A percentile compares a stretch with the other conserved stretches of the same genome.
Conservation (phyloP, 1,140 invertebrate genomes). For the Mesaphorura yosii region DNA sequence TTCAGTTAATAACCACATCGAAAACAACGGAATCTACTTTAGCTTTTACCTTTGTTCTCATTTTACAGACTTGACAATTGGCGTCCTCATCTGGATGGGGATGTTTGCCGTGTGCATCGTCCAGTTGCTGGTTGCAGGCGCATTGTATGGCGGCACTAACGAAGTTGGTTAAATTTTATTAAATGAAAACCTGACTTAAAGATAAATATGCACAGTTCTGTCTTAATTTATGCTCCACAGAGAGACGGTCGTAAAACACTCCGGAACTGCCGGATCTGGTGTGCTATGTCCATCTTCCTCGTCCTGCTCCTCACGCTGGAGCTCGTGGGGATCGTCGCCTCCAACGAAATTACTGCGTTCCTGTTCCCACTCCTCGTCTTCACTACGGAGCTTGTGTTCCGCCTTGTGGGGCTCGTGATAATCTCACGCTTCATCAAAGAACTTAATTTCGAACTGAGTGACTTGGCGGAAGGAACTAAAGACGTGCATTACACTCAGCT, state of each 20-base stretch:
- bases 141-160: conserved; percentile 5
- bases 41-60: not conserved
- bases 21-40: not conserved
- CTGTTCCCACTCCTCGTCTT: not conserved
- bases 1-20: not conserved
- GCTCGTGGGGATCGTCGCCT: not conserved
- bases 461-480: not conserved
- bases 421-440: not conserved
- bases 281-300: not conserved
- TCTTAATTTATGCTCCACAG: not conserved
- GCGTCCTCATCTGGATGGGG: not conserved
- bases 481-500: not conserved
- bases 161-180: not conserved
- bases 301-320: not conserved
- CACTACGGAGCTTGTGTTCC: not conserved
- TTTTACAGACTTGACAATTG: conserved; percentile 1
- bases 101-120: conserved; percentile 1
- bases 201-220: not conserved
- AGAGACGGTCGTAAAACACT: not conserved
- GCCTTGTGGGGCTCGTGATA: not conserved
- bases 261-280: conserved; percentile 5
- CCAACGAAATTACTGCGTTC: not conserved
- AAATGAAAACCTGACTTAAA: not conserved
- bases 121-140: conserved; percentile 3
- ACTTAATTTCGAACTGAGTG: not conserved